Conservation (phyloP, 1,140 invertebrate species). For the Streblospio benedicti region DNA sequence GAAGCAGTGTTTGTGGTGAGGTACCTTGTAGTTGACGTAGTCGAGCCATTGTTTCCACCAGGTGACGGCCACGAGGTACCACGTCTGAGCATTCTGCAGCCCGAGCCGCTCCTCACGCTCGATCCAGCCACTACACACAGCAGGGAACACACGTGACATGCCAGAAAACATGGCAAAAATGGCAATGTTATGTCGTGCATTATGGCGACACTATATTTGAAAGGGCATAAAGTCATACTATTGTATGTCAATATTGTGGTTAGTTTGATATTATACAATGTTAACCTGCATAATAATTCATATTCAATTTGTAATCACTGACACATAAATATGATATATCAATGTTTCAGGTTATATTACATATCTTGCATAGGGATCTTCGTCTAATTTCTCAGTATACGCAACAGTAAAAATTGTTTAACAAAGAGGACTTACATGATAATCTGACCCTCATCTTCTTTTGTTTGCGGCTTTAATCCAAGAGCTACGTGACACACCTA, state of each 20-base stretch:
- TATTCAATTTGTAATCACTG: too few species aligned
- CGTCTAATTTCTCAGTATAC: too few species aligned
- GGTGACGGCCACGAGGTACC: slow-evolving; percentile 71
- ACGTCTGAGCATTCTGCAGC: slow-evolving; percentile 67
- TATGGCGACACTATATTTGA: too few species aligned
- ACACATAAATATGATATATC: too few species aligned
- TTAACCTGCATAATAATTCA: too few species aligned
- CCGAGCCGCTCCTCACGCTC: slow-evolving; percentile 64
- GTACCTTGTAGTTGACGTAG: slow-evolving; percentile 56
- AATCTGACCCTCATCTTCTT: slow-evolving; percentile 70
- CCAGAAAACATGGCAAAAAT: neutral
- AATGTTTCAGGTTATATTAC: too few species aligned
- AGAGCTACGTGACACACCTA: slow-evolving; percentile 80
- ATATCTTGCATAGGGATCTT: too few species aligned
- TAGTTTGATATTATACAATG: too few species aligned
- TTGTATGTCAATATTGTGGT: too few species aligned
- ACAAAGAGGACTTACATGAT: slow-evolving; percentile 58
- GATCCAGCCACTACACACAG: slow-evolving; percentile 59
- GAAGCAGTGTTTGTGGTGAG: too few species aligned
- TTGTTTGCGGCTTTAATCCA: slow-evolving; percentile 67
- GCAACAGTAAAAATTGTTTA: slow-evolving; percentile 7
- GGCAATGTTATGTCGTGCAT: too few species aligned
- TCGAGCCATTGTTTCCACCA: slow-evolving; percentile 75
- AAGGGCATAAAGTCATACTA: too few species aligned
- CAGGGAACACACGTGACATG: neutral